Evolutionary conservation across 2,797 vertebrate species (phyloP), one percentile per base, ranked within the genome.

Genomic region (Acestrorhynchus altus): DNA sequence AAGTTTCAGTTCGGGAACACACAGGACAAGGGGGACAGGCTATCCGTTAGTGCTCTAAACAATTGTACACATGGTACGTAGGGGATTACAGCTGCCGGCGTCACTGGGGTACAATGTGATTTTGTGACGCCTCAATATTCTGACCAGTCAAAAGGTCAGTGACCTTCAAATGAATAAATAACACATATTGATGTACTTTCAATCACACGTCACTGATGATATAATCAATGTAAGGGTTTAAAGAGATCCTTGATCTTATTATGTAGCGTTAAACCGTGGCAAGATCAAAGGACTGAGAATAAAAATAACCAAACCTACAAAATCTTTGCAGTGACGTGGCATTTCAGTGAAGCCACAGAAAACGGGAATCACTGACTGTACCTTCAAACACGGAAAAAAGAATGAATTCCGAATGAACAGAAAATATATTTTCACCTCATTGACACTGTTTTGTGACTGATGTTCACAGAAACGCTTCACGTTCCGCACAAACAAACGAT

Each of bases 381-480:
- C 67, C 57, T 64, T 77, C 46, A 22, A 72, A 64, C 22, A 54
- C 22, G 22, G 59, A 44, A 51, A 67, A 42, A 20, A 31, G 24
- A 57, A 31, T 31, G 39, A 44, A 44, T 7, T 42, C 13, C 28
- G 22, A 47, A 42, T 13, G 31, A 18, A 4, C 22, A 63, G 40
- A 54, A 31, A 9, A 18, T 18, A 20, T 20, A 11, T 35, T 13
- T 47, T 26, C 24, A 63, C 7, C 47, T 57, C 49, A 70, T 15
- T 9, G 18, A n/a, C 28, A 78, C 60, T 39, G 35, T 73, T 57
- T 39, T 47, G 40, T 69, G 15, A 72, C 42, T 60, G 31, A 69
- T 65, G 15, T 72, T 51, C 47, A 68, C 15, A 46, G 49, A 75
- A 63, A 71, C 54, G 44, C 54, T 75, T 74, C 9, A 69, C n/a